phyloP scores from a whole-genome alignment of 1,140 invertebrate genomes.

The Andrena cerasifolii region DNA sequence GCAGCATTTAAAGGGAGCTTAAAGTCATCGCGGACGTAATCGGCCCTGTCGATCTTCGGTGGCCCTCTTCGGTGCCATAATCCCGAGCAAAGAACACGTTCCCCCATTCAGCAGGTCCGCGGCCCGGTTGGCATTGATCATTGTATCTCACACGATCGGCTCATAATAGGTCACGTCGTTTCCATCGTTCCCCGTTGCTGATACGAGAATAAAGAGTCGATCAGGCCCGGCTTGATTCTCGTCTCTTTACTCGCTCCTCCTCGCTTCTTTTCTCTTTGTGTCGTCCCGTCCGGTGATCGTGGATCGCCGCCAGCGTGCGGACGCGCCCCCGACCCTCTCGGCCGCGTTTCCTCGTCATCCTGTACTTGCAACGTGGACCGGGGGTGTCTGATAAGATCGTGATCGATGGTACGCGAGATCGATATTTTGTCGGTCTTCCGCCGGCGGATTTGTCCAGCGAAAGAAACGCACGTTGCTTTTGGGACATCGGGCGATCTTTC shows the following conservation, averaged over 20 bases:
- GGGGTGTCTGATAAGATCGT: conserved; percentile 61
- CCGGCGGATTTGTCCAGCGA: background rate
- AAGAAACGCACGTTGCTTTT: background rate
- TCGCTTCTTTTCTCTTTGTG: conserved; percentile 3
- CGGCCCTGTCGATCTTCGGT: conserved; percentile 67
- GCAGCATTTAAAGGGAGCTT: conserved; percentile 66
- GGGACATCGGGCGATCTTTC: background rate
- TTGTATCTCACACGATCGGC: conserved; percentile 55
- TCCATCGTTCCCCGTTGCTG: conserved; percentile 58
- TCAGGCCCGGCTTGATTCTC: background rate
- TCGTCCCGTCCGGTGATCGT: conserved; percentile 22
- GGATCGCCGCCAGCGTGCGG: conserved; percentile 15
- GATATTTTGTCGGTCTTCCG: conserved; percentile 46
- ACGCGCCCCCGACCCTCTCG: conserved; percentile 7
- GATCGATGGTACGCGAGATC: conserved; percentile 62
- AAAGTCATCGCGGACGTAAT: conserved; percentile 70
- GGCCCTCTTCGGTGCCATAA: conserved; percentile 49
- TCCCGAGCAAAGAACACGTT: conserved; percentile 33
- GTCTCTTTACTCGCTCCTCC: background rate
- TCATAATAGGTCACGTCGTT: conserved; percentile 67
- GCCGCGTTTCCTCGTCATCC: conserved; percentile 45
- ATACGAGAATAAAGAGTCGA: conserved; percentile 64
- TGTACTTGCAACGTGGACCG: conserved; percentile 17
- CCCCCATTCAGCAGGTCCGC: conserved; percentile 43
- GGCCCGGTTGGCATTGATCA: conserved; percentile 54